phyloP scores from a whole-genome alignment of 1,140 invertebrate species.

The Pinna nobilis region DNA sequence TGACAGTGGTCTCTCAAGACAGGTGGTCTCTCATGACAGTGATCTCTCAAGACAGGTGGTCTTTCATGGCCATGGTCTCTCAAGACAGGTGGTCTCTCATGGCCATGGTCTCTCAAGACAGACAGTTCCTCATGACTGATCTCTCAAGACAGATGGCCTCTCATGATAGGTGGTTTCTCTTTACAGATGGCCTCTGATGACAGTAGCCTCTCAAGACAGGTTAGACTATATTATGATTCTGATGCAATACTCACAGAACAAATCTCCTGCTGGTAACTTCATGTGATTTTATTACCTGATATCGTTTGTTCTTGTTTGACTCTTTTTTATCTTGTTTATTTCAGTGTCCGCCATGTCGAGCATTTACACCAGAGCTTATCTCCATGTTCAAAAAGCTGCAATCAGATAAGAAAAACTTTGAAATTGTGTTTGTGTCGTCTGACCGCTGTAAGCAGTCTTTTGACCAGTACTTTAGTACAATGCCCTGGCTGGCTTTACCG shows the following conservation, averaged over 20 bases:
- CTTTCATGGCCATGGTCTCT: no score
- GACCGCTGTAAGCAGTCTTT: constrained; percentile 85
- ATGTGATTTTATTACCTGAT: neutral
- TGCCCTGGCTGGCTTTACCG: constrained; percentile 85
- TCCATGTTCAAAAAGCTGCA: constrained; percentile 83
- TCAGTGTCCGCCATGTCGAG: constrained; percentile 88
- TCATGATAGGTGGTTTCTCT: no score
- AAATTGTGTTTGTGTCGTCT: constrained; percentile 88
- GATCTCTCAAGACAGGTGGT: no score
- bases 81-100: no score
- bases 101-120: no score
- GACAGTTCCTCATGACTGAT: no score
- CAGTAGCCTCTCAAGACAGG: no score
- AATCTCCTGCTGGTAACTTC: neutral
- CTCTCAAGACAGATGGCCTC: no score
- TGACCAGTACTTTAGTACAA: constrained; percentile 80
- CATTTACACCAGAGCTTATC: constrained; percentile 85
- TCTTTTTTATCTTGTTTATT: neutral
- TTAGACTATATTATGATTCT: neutral
- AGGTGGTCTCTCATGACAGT: no score
- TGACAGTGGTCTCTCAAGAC: no score
- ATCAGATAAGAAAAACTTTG: constrained; percentile 82
- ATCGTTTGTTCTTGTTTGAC: neutral
- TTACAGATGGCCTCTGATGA: no score
- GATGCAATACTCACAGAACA: neutral